Evolutionary conservation across 37 sponge, comb jelly and placozoan species (phyloP).

Genomic region (Amphimedon queenslandica): DNA sequence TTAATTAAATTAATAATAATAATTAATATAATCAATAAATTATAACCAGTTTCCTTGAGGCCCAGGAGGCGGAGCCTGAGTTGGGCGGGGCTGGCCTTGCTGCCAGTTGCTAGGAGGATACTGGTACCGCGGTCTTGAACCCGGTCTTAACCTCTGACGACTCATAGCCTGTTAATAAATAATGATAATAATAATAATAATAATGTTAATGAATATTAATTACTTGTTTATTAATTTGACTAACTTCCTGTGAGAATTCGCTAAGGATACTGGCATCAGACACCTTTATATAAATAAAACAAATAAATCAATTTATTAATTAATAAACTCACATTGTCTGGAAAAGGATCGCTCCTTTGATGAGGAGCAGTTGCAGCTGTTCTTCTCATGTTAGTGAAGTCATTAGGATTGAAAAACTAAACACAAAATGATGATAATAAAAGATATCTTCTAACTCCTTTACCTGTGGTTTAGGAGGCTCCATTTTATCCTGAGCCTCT

Average conservation of each 20-base stretch:
- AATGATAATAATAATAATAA: too few relatives aligned
- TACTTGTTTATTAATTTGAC: constrained; percentile 19
- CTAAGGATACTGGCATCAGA: constrained; percentile 37
- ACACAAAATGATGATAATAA: not conserved
- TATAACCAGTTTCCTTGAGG: too few relatives aligned
- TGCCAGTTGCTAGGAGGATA: too few relatives aligned
- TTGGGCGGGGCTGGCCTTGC: constrained; percentile 9
- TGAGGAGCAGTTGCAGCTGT: not conserved
- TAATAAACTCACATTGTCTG: constrained; percentile 35
- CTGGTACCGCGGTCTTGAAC: too few relatives aligned
- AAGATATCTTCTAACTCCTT: too few relatives aligned
- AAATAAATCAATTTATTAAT: not conserved
- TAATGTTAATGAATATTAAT: too few relatives aligned
- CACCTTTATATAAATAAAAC: constrained; percentile 1
- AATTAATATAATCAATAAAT: too few relatives aligned
- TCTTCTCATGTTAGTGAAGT: constrained; percentile 30
- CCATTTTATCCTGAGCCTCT: not conserved
- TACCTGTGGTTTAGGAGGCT: constrained; percentile 5
- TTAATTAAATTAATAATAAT: too few relatives aligned
- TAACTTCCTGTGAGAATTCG: constrained; percentile 52
- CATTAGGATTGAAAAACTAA: constrained; percentile 58
- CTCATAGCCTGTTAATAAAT: too few relatives aligned
- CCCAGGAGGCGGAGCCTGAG: not conserved
- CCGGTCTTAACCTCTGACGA: too few relatives aligned
- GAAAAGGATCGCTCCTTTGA: constrained; percentile 9